Percentiles rank a stretch among this genome's conserved stretches.
Evolutionary conservation across 2,113 vertebrate species (phyloP).

Genomic region (Steatornis caripensis): DNA sequence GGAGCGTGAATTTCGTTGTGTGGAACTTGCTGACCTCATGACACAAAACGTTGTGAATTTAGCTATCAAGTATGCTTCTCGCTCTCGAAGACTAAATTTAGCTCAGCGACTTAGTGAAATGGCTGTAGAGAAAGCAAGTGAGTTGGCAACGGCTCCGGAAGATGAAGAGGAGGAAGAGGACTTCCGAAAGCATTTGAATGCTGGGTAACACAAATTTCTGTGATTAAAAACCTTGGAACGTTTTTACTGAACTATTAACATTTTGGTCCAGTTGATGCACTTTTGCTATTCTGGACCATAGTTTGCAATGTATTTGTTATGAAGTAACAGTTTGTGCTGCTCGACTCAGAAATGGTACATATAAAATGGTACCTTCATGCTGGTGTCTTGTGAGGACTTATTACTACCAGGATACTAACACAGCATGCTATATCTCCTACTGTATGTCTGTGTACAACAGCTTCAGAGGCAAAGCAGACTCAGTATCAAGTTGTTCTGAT

Average conservation of each 20-base stretch:
- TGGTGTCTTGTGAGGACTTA: not conserved
- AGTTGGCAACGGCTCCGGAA: slow-evolving; percentile 55
- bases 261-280: not conserved
- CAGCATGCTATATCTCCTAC: not conserved
- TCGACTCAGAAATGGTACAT: fast-evolving
- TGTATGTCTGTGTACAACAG: not conserved
- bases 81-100: slow-evolving; percentile 82
- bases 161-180: slow-evolving; percentile 68
- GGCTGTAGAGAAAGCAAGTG: slow-evolving; percentile 82
- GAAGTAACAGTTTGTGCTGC: not conserved
- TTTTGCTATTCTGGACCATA: not conserved
- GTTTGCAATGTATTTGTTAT: not conserved
- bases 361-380: not conserved
- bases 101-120: slow-evolving; percentile 89
- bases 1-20: slow-evolving; percentile 91
- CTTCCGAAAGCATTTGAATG: slow-evolving; percentile 42
- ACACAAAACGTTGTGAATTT: slow-evolving; percentile 83
- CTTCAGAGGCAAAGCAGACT: not conserved
- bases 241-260: not conserved
- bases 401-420: not conserved
- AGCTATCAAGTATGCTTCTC: slow-evolving; percentile 92
- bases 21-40: slow-evolving; percentile 93
- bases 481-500: not conserved
- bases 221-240: not conserved
- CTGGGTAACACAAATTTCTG: slow-evolving; percentile 69